Evolutionary conservation across 1,140 invertebrate genomes (phyloP).

Genomic region (Brachionus plicatilis): DNA sequence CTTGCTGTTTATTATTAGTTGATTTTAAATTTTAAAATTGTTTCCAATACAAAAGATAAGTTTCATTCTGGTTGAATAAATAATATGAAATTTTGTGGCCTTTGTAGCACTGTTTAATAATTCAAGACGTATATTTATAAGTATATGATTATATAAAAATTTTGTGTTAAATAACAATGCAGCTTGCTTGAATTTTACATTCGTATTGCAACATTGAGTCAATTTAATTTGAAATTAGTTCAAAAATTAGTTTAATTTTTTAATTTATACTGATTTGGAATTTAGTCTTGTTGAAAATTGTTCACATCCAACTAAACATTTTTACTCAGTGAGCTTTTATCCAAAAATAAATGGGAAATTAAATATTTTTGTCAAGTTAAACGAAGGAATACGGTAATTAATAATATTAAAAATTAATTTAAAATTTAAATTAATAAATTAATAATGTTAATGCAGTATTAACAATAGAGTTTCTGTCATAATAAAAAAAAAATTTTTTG

Average conservation of each 20-base stretch:
- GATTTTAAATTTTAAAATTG: background rate
- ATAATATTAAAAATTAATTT: too few relatives aligned
- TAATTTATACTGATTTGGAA: background rate
- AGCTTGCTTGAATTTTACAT: background rate
- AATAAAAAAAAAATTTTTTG: too few relatives aligned
- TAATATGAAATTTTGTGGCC: background rate
- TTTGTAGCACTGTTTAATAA: background rate
- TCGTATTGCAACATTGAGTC: slow-evolving; percentile 32
- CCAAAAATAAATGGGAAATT: too few relatives aligned
- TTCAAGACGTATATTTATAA: background rate
- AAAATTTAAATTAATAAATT: too few relatives aligned
- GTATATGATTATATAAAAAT: background rate
- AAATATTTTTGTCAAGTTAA: too few relatives aligned
- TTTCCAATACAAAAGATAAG: background rate
- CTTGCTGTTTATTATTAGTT: background rate
- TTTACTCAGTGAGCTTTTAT: background rate
- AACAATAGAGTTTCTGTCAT: too few relatives aligned
- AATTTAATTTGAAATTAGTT: slow-evolving; percentile 19
- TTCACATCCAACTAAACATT: background rate
- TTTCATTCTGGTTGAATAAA: background rate
- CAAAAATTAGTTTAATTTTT: background rate
- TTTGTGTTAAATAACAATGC: background rate
- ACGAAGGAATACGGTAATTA: too few relatives aligned
- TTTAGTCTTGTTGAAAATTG: background rate
- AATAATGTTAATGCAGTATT: too few relatives aligned